A percentile compares a stretch with the other conserved stretches of the same genome.
Evolutionary conservation across 2,797 vertebrate genomes (phyloP).

Genomic region (Brachyalestes nurse): DNA sequence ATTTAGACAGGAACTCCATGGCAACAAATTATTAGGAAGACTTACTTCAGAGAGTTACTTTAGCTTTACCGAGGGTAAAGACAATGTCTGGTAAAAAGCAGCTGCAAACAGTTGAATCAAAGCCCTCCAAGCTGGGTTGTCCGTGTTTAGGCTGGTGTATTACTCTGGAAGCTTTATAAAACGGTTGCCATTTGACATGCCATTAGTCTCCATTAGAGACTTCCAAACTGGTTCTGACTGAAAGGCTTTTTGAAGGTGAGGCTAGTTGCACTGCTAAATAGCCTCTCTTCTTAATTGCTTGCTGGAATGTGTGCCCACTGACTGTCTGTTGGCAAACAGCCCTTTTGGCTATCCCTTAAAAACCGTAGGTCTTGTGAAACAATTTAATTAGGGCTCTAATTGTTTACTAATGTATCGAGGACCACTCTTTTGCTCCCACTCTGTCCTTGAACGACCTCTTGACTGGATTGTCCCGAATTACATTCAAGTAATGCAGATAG

Average conservation of each 20-base stretch:
- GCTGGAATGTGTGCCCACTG: constrained; percentile 26
- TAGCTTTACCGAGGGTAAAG: neutral
- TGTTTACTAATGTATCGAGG: neutral
- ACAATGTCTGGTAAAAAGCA: neutral
- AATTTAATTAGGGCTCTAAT: constrained; percentile 31
- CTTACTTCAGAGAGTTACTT: too few species aligned
- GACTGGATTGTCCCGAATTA: neutral
- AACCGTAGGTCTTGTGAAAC: constrained; percentile 15
- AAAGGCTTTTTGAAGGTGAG: constrained; percentile 26
- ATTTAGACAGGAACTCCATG: too few species aligned
- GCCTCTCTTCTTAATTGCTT: constrained; percentile 40
- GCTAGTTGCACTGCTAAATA: constrained; percentile 14
- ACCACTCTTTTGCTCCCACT: neutral
- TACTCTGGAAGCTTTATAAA: neutral
- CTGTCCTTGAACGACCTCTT: neutral
- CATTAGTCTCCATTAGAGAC: neutral
- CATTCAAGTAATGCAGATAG: neutral
- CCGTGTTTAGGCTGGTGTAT: neutral
- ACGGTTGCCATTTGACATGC: neutral
- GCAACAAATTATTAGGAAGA: too few species aligned
- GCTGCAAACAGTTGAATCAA: neutral
- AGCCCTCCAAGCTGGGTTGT: neutral
- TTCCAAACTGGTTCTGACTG: neutral
- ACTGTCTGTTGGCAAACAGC: constrained; percentile 13
- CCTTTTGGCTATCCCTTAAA: constrained; percentile 1